Conservation (phyloP, 2,888 invertebrate species). For the Scaptomyza flava region DNA sequence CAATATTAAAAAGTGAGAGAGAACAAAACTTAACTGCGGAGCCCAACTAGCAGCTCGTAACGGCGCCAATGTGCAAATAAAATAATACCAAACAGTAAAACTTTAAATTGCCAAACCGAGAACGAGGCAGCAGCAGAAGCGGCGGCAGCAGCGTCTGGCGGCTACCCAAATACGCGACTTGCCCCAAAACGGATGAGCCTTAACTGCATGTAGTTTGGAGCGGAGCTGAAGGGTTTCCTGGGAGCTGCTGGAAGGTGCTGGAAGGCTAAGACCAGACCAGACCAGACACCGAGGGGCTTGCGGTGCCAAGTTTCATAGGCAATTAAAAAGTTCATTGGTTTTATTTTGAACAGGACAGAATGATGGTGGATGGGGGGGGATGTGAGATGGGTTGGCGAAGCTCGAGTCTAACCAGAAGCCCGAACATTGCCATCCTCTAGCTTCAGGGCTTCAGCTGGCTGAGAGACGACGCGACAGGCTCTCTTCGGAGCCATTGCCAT, state of each 20-base stretch:
- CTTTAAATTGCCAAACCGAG: slow-evolving; percentile 55
- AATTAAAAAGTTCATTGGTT: slow-evolving; percentile 79
- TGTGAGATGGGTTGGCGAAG: neutral
- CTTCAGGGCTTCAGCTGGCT: slow-evolving; percentile 23
- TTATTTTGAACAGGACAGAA: slow-evolving; percentile 54
- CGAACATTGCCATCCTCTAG: slow-evolving; percentile 38
- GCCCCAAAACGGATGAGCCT: slow-evolving; percentile 36
- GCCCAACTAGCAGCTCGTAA: slow-evolving; percentile 9
- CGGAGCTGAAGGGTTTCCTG: neutral
- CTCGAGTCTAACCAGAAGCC: slow-evolving; percentile 51
- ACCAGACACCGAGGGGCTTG: slow-evolving; percentile 18
- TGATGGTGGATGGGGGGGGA: neutral
- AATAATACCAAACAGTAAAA: slow-evolving; percentile 56
- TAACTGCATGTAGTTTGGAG: slow-evolving; percentile 8
- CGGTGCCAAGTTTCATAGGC: slow-evolving; percentile 67
- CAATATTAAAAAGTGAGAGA: neutral
- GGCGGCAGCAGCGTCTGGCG: slow-evolving; percentile 40
- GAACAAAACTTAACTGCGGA: slow-evolving; percentile 10
- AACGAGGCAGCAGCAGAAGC: slow-evolving; percentile 11
- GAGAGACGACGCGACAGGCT: slow-evolving; percentile 51
- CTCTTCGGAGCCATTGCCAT: slow-evolving; percentile 58
- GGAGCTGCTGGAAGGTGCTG: slow-evolving; percentile 13
- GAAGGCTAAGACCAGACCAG: neutral
- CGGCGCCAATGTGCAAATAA: slow-evolving; percentile 76
- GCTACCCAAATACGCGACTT: slow-evolving; percentile 69